Percentiles rank a stretch among this genome's conserved stretches.
These are phyloP conservation scores for Microplitis manilae DNA, from an alignment of 2,888 invertebrate species.

Conservation along the genomic window DNA sequence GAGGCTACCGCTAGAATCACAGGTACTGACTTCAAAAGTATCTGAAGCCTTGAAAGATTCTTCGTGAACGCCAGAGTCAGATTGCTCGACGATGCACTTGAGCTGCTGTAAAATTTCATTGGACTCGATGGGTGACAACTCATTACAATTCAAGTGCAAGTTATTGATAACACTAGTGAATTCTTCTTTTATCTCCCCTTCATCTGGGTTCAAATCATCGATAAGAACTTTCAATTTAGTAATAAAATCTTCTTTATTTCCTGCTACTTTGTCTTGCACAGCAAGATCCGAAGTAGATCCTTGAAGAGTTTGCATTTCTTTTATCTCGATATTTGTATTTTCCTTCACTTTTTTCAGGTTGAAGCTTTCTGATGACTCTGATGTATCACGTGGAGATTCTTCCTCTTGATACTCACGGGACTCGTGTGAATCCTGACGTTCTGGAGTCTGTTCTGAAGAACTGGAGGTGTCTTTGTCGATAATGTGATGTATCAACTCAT, in stretches of 20 bases:
- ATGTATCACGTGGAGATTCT: neutral
- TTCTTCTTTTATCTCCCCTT: constrained; percentile 16
- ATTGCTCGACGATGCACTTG: constrained; percentile 21
- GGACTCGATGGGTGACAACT: constrained; percentile 7
- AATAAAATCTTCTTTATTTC: constrained; percentile 15
- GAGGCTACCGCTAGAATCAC: neutral
- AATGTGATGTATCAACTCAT: constrained; percentile 63
- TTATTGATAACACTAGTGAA: constrained; percentile 19
- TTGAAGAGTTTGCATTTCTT: constrained; percentile 26
- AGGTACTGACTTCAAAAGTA: neutral
- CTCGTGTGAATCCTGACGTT: neutral
- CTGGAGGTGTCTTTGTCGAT: constrained; percentile 45
- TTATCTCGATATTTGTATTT: constrained; percentile 31
- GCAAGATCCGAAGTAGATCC: neutral
- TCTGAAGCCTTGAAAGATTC: neutral
- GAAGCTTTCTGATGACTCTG: constrained; percentile 27
- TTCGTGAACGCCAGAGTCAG: neutral
- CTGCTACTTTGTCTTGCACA: neutral
- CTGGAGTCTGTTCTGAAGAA: neutral
- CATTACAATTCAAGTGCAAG: constrained; percentile 3
- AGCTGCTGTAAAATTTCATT: constrained; percentile 29
- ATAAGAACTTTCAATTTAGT: constrained; percentile 26
- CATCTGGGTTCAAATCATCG: constrained; percentile 23
- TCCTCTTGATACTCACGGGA: neutral
- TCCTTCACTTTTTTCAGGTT: constrained; percentile 35